A percentile compares a stretch with the other conserved stretches of the same genome.
Evolutionary conservation across 2,113 vertebrate species (phyloP).

Genomic region (Nicator chloris): DNA sequence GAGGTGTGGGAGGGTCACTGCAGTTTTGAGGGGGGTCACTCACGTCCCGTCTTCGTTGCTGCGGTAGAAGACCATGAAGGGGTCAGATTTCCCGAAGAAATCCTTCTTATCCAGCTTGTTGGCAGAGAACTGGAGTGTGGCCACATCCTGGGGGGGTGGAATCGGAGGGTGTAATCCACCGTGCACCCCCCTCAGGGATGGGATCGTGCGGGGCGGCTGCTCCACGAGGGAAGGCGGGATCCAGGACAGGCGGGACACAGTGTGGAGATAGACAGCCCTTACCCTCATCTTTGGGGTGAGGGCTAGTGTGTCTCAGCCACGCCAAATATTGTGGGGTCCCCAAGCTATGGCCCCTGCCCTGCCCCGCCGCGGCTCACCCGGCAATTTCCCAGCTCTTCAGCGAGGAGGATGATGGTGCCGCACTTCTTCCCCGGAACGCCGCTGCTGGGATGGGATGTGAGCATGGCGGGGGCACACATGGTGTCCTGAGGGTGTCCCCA

Average conservation of each 20-base stretch:
- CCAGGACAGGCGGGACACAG: neutral
- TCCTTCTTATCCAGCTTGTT: slow-evolving; percentile 50
- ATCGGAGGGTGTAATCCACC: neutral
- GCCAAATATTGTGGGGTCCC: neutral
- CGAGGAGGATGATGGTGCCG: slow-evolving; percentile 89
- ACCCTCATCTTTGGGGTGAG: neutral
- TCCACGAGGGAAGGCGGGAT: neutral
- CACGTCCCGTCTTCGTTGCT: slow-evolving; percentile 35
- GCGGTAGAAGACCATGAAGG: slow-evolving; percentile 44
- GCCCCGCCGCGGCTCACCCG: slow-evolving; percentile 75
- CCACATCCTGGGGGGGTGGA: neutral
- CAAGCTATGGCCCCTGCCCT: neutral
- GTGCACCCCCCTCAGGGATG: neutral
- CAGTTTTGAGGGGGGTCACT: neutral
- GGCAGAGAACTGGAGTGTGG: slow-evolving; percentile 33
- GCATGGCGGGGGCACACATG: neutral
- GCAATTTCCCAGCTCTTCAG: slow-evolving; percentile 92
- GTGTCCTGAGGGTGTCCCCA: neutral
- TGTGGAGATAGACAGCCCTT: neutral
- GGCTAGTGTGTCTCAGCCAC: neutral
- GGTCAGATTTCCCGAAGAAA: slow-evolving; percentile 38
- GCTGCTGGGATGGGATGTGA: slow-evolving; percentile 39
- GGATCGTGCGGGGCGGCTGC: rapidly evolving
- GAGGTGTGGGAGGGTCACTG: neutral
- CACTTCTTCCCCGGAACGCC: slow-evolving; percentile 91